phyloP scores from a whole-genome alignment of 1,140 invertebrate species.

The Drosophila tropicalis region DNA sequence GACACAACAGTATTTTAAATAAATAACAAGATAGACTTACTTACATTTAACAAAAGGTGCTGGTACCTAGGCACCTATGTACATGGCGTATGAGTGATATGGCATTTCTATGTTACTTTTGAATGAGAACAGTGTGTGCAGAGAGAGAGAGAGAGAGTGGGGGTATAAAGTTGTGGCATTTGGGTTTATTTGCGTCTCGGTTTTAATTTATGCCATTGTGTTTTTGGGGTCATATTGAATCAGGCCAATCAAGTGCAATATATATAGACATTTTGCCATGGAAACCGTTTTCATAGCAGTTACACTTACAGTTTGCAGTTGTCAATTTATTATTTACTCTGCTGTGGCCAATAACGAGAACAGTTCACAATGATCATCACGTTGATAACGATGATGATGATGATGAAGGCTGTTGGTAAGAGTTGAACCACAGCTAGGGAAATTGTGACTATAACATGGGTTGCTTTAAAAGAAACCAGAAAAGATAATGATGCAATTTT shows the following conservation, averaged over 20 bases:
- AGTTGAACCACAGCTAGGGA: not conserved
- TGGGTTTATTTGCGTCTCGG: conserved; percentile 25
- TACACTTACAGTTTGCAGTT: conserved; percentile 63
- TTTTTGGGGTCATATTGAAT: conserved; percentile 56
- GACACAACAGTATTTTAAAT: conserved; percentile 56
- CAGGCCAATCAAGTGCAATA: conserved; percentile 79
- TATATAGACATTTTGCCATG: conserved; percentile 78
- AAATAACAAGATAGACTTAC: conserved; percentile 65
- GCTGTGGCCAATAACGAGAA: conserved; percentile 8
- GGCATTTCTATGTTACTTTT: conserved; percentile 12
- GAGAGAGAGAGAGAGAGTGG: not conserved
- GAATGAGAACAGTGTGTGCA: conserved; percentile 7
- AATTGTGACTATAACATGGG: conserved; percentile 30
- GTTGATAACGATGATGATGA: conserved; percentile 28
- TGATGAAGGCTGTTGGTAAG: not conserved
- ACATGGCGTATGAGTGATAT: conserved; percentile 59
- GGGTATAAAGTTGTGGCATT: conserved; percentile 2
- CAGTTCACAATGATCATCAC: conserved; percentile 14
- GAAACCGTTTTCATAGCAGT: conserved; percentile 60
- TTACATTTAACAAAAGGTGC: conserved; percentile 63
- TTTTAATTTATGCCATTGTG: conserved; percentile 77
- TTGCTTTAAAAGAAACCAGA: conserved; percentile 6
- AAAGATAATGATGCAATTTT: too few species aligned
- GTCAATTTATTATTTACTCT: conserved; percentile 71
- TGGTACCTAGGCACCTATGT: conserved; percentile 3